Percentiles rank a stretch among this genome's conserved stretches.
phyloP scores from a whole-genome alignment of 2,113 vertebrate species.

The Pygoscelis adeliae region DNA sequence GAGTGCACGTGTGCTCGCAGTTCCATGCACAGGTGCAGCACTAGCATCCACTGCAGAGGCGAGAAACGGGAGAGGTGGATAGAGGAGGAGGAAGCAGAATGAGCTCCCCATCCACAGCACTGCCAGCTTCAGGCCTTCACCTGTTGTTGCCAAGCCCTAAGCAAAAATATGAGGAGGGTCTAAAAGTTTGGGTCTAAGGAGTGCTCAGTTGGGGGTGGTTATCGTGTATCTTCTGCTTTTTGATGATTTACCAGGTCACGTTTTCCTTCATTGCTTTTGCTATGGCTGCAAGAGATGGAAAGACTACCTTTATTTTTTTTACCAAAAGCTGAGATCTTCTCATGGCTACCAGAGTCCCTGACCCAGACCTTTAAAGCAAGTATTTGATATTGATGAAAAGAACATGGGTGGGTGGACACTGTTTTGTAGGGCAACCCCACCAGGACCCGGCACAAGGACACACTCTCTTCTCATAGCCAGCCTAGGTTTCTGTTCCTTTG shows the following conservation, averaged over 20 bases:
- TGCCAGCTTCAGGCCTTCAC: background rate
- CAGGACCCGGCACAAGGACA: background rate
- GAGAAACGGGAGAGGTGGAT: background rate
- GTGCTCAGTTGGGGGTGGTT: background rate
- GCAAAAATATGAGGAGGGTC: background rate
- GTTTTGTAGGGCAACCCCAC: background rate
- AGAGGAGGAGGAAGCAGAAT: background rate
- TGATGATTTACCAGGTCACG: background rate
- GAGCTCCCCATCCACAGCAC: background rate
- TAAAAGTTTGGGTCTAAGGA: background rate
- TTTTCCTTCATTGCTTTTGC: background rate
- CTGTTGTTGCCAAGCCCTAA: background rate
- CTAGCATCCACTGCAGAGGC: background rate
- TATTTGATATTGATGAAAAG: background rate
- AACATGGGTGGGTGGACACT: background rate
- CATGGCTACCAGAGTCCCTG: background rate
- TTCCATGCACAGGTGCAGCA: fast-evolving
- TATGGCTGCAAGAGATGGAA: background rate
- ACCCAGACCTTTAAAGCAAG: background rate
- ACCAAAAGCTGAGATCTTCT: background rate
- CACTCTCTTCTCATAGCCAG: background rate
- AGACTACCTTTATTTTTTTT: background rate
- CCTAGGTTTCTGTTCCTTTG: background rate
- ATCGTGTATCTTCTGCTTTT: background rate
- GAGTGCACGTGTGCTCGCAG: background rate